Base-by-base conservation (phyloP, 2,113 vertebrate species). In the Bubo blakistoni region DNA sequence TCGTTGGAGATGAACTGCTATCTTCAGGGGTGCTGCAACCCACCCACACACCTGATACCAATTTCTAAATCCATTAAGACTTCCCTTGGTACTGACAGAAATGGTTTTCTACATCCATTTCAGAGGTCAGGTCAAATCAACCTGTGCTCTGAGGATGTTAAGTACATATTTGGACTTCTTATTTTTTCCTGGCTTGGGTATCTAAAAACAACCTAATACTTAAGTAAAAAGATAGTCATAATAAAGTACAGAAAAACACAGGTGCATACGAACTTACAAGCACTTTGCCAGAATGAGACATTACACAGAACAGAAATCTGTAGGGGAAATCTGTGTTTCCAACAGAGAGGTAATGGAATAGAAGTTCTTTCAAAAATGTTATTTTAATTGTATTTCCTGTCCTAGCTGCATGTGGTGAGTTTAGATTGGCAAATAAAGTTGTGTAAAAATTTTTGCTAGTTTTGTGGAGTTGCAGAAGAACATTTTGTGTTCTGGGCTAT, bases 231-330 rank as follows among this genome's bases (percentile, higher is more conserved):
- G 42, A 83, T 22, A 93, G 51, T 51, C 71, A 70, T 42, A 91
- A 82, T 66, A 95, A 88, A 91, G 19, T n/a, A 71, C 26, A 86
- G 67, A 80, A 86, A 87, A 94, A 84, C 47, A 83, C 52, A 92
- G 55, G 73, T 92, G 58, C 27, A 0, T 54, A 47, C 44, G 73
- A 67, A 87, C 30, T 77, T 72, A 16, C 7, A 25, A 90, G 67
- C 29, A 44, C 47, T 72, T 93, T 74, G 67, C 42, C 93, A 95
- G 42, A 87, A 80, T 29, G 42, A 95, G 72, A 76, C 67, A 58
- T 76, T 82, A 82, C 14, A 22, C 42, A 95, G 78, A 87, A 17
- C 21, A 94, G 42, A 89, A 89, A 86, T 80, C 85, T 76, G 67
- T 46, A 38, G 70, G 40, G 59, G 72, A 86, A 74, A 83, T 83